Evolutionary conservation across 2,888 invertebrate genomes (phyloP), one percentile per base, ranked within the genome.

Genomic region (Homarus gammarus): DNA sequence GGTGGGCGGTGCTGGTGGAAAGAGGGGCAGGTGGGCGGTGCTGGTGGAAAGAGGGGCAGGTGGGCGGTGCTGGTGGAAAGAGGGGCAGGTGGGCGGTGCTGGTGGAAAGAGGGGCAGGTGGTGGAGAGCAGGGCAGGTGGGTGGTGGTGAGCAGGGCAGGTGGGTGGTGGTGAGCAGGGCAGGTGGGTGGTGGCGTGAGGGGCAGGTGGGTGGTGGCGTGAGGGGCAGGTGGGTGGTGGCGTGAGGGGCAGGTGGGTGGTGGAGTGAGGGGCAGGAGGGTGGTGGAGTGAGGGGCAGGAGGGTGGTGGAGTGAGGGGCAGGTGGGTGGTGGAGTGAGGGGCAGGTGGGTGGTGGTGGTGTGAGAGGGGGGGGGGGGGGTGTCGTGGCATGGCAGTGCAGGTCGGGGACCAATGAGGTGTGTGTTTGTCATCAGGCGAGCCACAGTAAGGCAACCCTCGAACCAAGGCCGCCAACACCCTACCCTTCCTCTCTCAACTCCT

Each of bases 291-390:
- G 49, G 49, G 8, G 8, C 10, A 8, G 15, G 49, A 12, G 49
- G 49, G 49, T 49, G 15, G 49, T 49, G 49, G 49, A 12, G 49
- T n/a, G n/a, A n/a, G n/a, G n/a, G n/a, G 49, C 15, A 1, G 49
- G 49, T 8, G 8, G 49, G 49, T 49, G 49, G 8, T 49, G 15
- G 6, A 5, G 12, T 44, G 5, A 44, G n/a, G 1, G 49, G 49
- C 0, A 1, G 49, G 5, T 8, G 12, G 44, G 44, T 44, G 1
- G 49, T 33, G 36, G 72, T 64, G 51, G 18, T 31, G n/a, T n/a
- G n/a, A 73, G n/a, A 51, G 84, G 40, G 84, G 22, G 72, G 49
- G 31, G 36, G 72, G 61, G 84, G 40, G 56, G 49, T 72, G n/a
- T 8, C 33, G 36, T 8, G 51, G 51, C 0, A 10, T 27, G 0